phyloP scores from a whole-genome alignment of 2,888 invertebrate genomes.

The Chrysolina oricalcia region DNA sequence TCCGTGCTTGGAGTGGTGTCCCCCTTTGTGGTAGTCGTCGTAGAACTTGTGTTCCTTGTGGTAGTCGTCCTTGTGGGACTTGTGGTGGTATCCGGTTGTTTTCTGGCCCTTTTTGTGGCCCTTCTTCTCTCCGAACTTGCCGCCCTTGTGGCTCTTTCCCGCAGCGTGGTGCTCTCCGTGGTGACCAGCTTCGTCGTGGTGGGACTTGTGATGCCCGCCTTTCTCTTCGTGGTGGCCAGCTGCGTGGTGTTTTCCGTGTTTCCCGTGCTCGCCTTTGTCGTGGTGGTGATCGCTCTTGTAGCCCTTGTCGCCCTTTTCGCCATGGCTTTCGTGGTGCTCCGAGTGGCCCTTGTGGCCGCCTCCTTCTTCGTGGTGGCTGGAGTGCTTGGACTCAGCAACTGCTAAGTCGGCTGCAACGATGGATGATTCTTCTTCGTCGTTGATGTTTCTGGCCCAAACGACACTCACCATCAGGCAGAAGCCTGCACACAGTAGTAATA shows the following conservation, averaged over 20 bases:
- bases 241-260: slow-evolving; percentile 85
- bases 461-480: slow-evolving; percentile 63
- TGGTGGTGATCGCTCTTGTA: slow-evolving; percentile 83
- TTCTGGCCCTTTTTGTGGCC: slow-evolving; percentile 91
- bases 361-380: slow-evolving; percentile 75
- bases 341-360: slow-evolving; percentile 82
- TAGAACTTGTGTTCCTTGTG: slow-evolving; percentile 92
- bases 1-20: slow-evolving; percentile 87
- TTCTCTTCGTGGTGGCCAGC: slow-evolving; percentile 85
- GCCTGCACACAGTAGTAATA: slow-evolving; percentile 64
- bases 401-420: slow-evolving; percentile 51
- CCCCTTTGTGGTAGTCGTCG: slow-evolving; percentile 89
- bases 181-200: slow-evolving; percentile 84
- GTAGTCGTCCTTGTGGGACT: slow-evolving; percentile 90
- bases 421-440: slow-evolving; percentile 62
- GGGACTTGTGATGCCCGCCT: slow-evolving; percentile 86
- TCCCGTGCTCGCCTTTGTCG: slow-evolving; percentile 85
- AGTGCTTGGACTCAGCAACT: slow-evolving; percentile 50
- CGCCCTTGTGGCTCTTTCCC: slow-evolving; percentile 85
- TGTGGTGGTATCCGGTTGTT: slow-evolving; percentile 88
- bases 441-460: slow-evolving; percentile 63
- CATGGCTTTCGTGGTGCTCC: slow-evolving; percentile 81
- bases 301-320: slow-evolving; percentile 87
- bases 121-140: slow-evolving; percentile 86
- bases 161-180: slow-evolving; percentile 85